Evolutionary conservation across 2,888 invertebrate genomes (phyloP).

Genomic region (Tricholauxania praeusta): DNA sequence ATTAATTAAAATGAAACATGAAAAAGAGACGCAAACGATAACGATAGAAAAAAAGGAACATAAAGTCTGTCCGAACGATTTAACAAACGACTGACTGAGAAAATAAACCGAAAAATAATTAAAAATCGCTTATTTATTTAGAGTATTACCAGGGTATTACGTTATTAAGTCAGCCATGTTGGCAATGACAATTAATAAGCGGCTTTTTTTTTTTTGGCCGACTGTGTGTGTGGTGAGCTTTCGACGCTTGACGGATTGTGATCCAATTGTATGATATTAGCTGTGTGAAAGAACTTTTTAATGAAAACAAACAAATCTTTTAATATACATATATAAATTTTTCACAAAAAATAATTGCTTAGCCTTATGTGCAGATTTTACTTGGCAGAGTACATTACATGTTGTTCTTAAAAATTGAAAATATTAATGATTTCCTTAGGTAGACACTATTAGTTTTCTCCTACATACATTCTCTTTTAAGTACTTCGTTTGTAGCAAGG

Average conservation of each 20-base stretch:
- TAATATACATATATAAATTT: too few relatives aligned
- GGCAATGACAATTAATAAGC: conserved; percentile 13
- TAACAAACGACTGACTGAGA: background rate
- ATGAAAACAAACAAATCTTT: too few relatives aligned
- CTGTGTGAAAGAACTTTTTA: too few relatives aligned
- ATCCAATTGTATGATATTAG: too few relatives aligned
- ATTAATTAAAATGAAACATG: conserved; percentile 36
- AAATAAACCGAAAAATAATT: background rate
- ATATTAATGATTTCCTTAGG: too few relatives aligned
- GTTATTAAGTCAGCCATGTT: conserved; percentile 14
- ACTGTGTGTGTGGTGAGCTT: background rate
- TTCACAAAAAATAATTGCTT: too few relatives aligned
- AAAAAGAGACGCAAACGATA: background rate
- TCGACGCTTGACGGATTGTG: background rate
- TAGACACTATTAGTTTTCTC: too few relatives aligned
- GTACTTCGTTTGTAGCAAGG: too few relatives aligned
- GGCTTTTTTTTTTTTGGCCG: background rate
- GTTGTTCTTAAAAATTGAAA: too few relatives aligned
- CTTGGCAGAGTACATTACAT: too few relatives aligned
- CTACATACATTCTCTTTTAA: too few relatives aligned
- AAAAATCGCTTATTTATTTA: conserved; percentile 9
- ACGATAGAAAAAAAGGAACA: background rate
- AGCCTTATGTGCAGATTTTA: too few relatives aligned
- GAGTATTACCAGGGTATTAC: background rate
- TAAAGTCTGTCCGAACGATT: background rate